These are phyloP conservation scores for Apotomis betuletana DNA, from an alignment of 2,888 invertebrate species.

Conservation along the genomic window DNA sequence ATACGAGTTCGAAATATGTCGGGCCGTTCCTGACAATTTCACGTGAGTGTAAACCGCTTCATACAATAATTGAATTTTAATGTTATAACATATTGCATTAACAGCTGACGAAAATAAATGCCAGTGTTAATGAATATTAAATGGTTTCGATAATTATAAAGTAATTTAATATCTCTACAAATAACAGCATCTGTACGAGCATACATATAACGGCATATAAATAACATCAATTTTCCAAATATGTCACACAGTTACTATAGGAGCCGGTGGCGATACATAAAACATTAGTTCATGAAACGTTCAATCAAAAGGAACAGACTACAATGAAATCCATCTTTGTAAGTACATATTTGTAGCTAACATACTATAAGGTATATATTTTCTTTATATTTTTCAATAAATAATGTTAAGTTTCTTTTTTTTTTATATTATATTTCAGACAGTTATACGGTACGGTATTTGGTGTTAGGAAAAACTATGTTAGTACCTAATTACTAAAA, in stretches of 20 bases:
- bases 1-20: no score
- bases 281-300: not conserved
- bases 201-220: not conserved
- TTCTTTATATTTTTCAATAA: no score
- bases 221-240: not conserved
- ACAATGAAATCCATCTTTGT: conserved; percentile 3
- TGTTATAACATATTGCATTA: not conserved
- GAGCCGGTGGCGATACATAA: not conserved
- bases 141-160: not conserved
- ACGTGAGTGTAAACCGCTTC: no score
- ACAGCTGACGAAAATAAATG: not conserved
- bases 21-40: no score
- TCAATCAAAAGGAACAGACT: not conserved
- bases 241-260: not conserved
- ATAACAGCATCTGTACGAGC: not conserved
- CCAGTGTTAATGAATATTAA: not conserved
- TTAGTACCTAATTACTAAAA: no score
- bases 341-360: not conserved
- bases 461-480: no score
- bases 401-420: no score
- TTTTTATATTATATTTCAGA: no score
- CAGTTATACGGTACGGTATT: no score
- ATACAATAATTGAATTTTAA: not conserved
- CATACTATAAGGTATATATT: no score
- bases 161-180: not conserved